Evolutionary conservation across 2,888 invertebrate genomes (phyloP).

Genomic region (Dione vanillae): DNA sequence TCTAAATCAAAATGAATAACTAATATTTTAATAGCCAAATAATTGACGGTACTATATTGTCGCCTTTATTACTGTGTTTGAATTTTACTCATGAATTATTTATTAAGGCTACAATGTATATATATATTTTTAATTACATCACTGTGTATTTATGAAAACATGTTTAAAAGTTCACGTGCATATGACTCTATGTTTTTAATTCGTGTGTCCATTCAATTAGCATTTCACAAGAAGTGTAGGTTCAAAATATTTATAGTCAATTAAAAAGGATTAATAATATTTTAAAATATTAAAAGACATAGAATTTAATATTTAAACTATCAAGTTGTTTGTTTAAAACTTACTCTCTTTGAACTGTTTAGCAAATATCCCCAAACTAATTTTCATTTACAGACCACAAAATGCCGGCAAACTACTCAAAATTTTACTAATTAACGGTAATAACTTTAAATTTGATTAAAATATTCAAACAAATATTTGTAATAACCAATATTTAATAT

Average conservation of each 20-base stretch:
- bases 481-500: conserved; percentile 4
- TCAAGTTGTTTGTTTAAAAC: neutral
- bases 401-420: conserved; percentile 12
- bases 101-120: too few relatives aligned
- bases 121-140: neutral
- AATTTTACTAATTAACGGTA: conserved; percentile 35
- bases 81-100: neutral
- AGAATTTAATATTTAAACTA: too few relatives aligned
- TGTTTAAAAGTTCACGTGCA: neutral
- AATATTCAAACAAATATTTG: conserved; percentile 33
- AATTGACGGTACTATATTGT: neutral
- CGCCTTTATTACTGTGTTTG: neutral
- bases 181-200: neutral
- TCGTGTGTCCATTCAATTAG: neutral
- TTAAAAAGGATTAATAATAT: neutral
- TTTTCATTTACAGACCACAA: conserved; percentile 30
- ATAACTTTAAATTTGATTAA: conserved; percentile 33
- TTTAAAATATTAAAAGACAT: neutral
- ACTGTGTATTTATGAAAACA: neutral
- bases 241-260: neutral
- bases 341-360: conserved; percentile 29
- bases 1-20: neutral
- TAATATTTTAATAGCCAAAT: conserved; percentile 3
- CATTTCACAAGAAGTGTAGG: neutral
- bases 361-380: conserved; percentile 35